Percentiles rank a stretch among this genome's conserved stretches.
phyloP scores from a whole-genome alignment of 2,888 invertebrate species.

The Lomographa bimaculata region DNA sequence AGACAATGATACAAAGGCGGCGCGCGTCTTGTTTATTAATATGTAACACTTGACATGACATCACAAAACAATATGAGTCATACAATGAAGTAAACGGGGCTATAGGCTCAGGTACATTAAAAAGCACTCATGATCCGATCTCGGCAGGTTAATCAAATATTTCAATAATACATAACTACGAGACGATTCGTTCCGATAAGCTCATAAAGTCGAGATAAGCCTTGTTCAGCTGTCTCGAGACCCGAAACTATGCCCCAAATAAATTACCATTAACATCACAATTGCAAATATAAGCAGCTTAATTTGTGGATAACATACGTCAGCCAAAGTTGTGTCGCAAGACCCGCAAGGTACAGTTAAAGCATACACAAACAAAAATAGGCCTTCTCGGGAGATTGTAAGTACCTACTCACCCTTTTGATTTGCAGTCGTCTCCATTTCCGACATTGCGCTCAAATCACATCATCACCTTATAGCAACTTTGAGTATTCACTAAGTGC shows the following conservation, averaged over 20 bases:
- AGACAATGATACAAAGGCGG: conserved; percentile 33
- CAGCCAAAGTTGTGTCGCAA: conserved; percentile 62
- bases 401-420: conserved; percentile 69
- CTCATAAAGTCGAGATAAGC: conserved; percentile 20
- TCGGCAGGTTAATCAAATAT: neutral
- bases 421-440: conserved; percentile 77
- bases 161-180: neutral
- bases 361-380: conserved; percentile 73
- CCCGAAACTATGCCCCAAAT: conserved; percentile 27
- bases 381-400: conserved; percentile 41
- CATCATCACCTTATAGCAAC: conserved; percentile 64
- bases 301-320: conserved; percentile 48
- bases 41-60: conserved; percentile 70
- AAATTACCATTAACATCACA: conserved; percentile 20
- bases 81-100: conserved; percentile 35
- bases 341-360: conserved; percentile 71
- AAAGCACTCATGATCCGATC: no score
- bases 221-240: conserved; percentile 17
- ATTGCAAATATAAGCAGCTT: conserved; percentile 14
- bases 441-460: conserved; percentile 58
- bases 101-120: no score
- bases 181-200: conserved; percentile 18
- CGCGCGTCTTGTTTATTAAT: conserved; percentile 56
- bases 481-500: conserved; percentile 31
- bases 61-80: conserved; percentile 74